Conservation (phyloP, 64 coral and sea anemone genomes). For the Astreopora myriophthalma region DNA sequence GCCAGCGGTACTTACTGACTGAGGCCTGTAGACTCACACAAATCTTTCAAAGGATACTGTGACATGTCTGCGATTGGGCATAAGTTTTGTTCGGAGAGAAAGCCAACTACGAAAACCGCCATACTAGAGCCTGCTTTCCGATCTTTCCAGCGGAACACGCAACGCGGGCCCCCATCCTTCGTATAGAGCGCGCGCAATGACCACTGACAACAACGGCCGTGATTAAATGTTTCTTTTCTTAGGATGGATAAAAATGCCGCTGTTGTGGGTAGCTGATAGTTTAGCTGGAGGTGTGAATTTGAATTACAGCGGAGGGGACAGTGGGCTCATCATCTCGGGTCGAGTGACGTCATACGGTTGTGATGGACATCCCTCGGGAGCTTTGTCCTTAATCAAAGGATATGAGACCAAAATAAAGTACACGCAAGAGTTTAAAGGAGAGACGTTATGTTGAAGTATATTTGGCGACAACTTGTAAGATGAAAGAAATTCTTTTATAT, state of each 20-base stretch:
- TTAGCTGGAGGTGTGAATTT: neutral
- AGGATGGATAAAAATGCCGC: conserved; percentile 54
- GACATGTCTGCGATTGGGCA: neutral
- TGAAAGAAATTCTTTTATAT: too few relatives aligned
- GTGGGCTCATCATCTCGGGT: conserved; percentile 48
- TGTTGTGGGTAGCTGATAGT: conserved; percentile 19
- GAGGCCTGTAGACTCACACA: neutral
- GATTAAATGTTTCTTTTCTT: neutral
- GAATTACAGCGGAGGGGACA: neutral
- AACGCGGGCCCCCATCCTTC: too few relatives aligned
- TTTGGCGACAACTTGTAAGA: conserved; percentile 37
- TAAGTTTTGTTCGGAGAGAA: neutral
- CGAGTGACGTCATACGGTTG: conserved; percentile 61
- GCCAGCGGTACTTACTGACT: neutral
- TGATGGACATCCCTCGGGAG: conserved; percentile 29
- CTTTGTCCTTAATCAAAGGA: conserved; percentile 45
- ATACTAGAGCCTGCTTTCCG: too few relatives aligned
- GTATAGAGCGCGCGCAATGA: too few relatives aligned
- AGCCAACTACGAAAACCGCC: too few relatives aligned
- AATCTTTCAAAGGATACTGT: conserved; percentile 5
- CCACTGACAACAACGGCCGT: too few relatives aligned
- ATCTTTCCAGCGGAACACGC: too few relatives aligned
- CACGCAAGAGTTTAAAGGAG: conserved; percentile 74
- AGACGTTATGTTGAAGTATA: conserved; percentile 76
- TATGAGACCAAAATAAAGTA: conserved; percentile 75